Base-by-base conservation (phyloP, 2,113 vertebrate genomes). In the Protobothrops mucrosquamatus region DNA sequence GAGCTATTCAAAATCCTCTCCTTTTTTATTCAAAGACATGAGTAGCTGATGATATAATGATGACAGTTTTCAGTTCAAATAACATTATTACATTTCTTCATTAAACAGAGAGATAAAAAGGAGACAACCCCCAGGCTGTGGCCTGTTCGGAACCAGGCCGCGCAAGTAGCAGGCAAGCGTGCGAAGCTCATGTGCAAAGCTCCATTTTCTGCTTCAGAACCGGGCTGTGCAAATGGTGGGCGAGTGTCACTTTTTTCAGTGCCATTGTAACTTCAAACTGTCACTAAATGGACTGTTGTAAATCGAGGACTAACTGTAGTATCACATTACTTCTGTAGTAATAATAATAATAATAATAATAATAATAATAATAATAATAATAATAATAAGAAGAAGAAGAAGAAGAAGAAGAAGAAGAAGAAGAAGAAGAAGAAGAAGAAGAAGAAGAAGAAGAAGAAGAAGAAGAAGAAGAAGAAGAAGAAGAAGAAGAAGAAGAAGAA, bases 81-180 rank as follows among this genome's bases (percentile, higher is more conserved):
- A 94, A 93, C 93, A 95, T 91, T 95, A 91, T 94, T 91, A 93
- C 85, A 92, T 85, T 55, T 91, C 91, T 96, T 95, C 91, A 93
- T 85, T 91, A 94, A 94, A 91, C 86, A 93, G 10, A 85, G 59
- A 54, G 20, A 92, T 46, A 43, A 14, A 90, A 95, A 95, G 92
- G 95, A 97, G 96, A 95, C 7, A 51, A 51, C 48, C 1, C 8
- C 48, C 1, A 8, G 48, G 7, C 7, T 51, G 48, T 51, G 48
- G 9, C 48, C 48, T 51, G 48, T 51, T 51, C 7, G 0, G 9
- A 51, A 51, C 8, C 1, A 1, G 48, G 8, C 8, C 48, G 1
- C 8, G 48, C 48, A 51, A 51, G 48, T 51, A 7, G 8, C 48
- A 51, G 48, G 48, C 48, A 51, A 51, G 48, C 48, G 8, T 51